Conservation (phyloP, 2,113 vertebrate genomes). For the Gallinago media region DNA sequence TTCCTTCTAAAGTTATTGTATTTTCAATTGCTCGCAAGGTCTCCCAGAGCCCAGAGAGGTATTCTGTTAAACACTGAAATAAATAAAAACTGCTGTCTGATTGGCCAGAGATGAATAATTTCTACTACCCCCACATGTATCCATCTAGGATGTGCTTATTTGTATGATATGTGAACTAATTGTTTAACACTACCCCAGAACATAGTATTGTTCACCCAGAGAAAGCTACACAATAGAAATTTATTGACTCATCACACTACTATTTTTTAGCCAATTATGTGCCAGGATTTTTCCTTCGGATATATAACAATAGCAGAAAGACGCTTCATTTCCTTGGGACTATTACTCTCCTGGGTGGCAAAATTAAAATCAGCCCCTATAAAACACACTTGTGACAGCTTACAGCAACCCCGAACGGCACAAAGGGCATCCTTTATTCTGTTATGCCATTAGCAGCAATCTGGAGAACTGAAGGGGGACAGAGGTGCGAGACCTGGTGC, state of each 20-base stretch:
- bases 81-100: conserved; percentile 67
- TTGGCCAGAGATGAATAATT: conserved; percentile 49
- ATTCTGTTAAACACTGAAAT: conserved; percentile 51
- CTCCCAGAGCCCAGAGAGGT: conserved; percentile 63
- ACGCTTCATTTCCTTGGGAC: conserved; percentile 49
- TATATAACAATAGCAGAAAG: conserved; percentile 64
- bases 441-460: rapidly evolving
- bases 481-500: rapidly evolving
- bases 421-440: not conserved
- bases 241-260: conserved; percentile 69
- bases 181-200: conserved; percentile 64
- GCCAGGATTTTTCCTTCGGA: conserved; percentile 56
- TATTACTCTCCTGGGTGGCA: conserved; percentile 53
- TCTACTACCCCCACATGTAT: conserved; percentile 56
- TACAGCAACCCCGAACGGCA: not conserved
- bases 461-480: not conserved
- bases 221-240: conserved; percentile 65
- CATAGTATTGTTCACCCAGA: conserved; percentile 53
- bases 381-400: conserved; percentile 13
- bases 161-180: conserved; percentile 67
- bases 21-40: conserved; percentile 51
- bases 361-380: conserved; percentile 62
- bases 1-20: conserved; percentile 57
- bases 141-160: conserved; percentile 66
- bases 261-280: conserved; percentile 67